Conservation (phyloP, 2,888 invertebrate genomes). For the Biston stratarius region DNA sequence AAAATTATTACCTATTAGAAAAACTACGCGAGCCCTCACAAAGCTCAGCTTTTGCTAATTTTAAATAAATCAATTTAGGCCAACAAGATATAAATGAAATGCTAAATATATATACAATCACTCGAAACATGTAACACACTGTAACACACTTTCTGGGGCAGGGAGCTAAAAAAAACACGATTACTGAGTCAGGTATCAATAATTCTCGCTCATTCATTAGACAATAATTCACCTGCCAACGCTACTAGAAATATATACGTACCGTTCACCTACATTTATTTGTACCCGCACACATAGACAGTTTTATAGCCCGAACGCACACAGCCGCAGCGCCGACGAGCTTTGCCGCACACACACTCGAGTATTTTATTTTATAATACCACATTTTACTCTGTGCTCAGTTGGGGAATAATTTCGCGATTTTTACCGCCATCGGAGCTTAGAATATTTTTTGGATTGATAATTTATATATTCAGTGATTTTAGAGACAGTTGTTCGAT, state of each 20-base stretch:
- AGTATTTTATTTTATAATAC: conserved; percentile 59
- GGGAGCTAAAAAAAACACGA: too few species aligned
- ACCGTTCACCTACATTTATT: conserved; percentile 84
- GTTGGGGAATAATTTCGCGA: conserved; percentile 67
- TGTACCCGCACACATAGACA: conserved; percentile 75
- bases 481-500: conserved; percentile 7
- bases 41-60: too few species aligned
- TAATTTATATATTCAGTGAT: conserved; percentile 28
- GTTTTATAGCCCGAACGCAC: conserved; percentile 72
- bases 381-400: conserved; percentile 36
- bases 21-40: too few species aligned
- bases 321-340: conserved; percentile 47
- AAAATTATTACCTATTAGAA: too few species aligned
- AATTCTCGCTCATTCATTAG: conserved; percentile 45
- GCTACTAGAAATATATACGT: conserved; percentile 72
- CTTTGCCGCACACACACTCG: conserved; percentile 47
- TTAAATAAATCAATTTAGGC: too few species aligned
- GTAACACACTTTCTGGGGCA: too few species aligned
- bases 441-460: conserved; percentile 33
- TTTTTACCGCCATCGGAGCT: conserved; percentile 35
- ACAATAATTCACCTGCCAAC: conserved; percentile 50
- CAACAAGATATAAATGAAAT: too few species aligned
- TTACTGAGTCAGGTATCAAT: background rate
- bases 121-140: too few species aligned
- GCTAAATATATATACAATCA: too few species aligned